These are phyloP conservation scores for human (Homo sapiens) DNA, from an alignment of 2,113 vertebrate genomes.

Conservation along the genomic window DNA sequence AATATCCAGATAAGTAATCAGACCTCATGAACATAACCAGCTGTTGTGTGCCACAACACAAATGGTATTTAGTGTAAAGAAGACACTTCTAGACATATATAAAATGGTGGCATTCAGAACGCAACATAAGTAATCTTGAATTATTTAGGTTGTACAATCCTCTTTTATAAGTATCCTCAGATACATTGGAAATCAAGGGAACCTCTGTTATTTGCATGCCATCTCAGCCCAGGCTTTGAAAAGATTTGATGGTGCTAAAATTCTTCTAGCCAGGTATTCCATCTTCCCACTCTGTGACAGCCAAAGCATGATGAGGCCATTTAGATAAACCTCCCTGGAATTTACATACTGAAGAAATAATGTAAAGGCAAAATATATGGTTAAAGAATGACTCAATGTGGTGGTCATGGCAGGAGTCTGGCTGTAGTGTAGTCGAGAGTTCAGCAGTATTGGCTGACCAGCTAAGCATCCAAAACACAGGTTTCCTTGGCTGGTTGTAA, in stretches of 20 bases:
- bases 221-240: neutral
- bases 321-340: neutral
- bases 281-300: neutral
- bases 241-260: neutral
- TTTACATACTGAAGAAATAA: neutral
- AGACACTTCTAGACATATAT: neutral
- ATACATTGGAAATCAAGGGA: neutral
- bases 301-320: neutral
- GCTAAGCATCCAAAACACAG: neutral
- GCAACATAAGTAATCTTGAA: neutral
- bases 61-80: neutral
- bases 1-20: neutral
- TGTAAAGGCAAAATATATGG: neutral
- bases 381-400: neutral
- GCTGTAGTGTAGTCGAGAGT: neutral
- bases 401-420: neutral
- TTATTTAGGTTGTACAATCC: neutral
- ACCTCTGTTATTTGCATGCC: neutral
- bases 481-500: neutral
- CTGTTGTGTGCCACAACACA: neutral
- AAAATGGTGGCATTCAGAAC: neutral
- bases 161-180: neutral
- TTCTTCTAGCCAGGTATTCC: neutral
- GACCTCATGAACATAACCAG: neutral
- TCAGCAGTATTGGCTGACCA: neutral